Base-by-base conservation (phyloP, 2,888 invertebrate genomes). In the Microplitis manilae region DNA sequence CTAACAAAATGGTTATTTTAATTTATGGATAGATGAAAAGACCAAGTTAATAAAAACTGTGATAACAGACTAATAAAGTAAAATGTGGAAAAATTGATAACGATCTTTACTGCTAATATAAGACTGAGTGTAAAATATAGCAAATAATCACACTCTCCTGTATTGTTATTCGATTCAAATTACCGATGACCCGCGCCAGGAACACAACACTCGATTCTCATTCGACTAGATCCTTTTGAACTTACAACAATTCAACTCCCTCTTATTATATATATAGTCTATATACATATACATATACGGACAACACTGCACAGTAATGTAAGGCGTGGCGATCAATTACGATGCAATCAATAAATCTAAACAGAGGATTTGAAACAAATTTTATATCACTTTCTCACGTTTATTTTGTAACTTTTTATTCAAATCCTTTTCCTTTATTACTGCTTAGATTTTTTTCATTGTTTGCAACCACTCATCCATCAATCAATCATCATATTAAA, bases 311-410 rank as follows among this genome's bases (percentile, higher is more conserved):
- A 38, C 61, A 17, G 75, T 69, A 68, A 30, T 73, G 72, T 70
- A 62, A 71, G 77, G 73, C 75, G 76, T 71, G 75, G 79, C 71
- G 61, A 61, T n/a, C 74, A 73, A 79, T 79, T 77, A 79, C 76
- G 76, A 72, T 72, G 40, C 72, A 60, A 72, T 61, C 72, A 62
- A 72, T 72, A 72, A 72, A 72, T 72, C 64, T 62, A 61, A 13
- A 62, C 64, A 40, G 64, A 64, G 40, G 72, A 61, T 38, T 50
- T 62, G 40, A 61, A 62, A 20, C 40, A 61, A 39, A 41, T 60
- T 71, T 41, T 69, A 40, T 50, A 73, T 73, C 73, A 73, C 73
- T 73, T 73, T 73, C 73, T 73, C 73, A 73, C 73, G 73, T 73
- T 72, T 50, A 50, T 50, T 13, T 50, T 50, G 4, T 50, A 6